These are phyloP conservation scores for Eupithecia centaureata DNA, from an alignment of 2,888 invertebrate genomes.

Conservation along the genomic window DNA sequence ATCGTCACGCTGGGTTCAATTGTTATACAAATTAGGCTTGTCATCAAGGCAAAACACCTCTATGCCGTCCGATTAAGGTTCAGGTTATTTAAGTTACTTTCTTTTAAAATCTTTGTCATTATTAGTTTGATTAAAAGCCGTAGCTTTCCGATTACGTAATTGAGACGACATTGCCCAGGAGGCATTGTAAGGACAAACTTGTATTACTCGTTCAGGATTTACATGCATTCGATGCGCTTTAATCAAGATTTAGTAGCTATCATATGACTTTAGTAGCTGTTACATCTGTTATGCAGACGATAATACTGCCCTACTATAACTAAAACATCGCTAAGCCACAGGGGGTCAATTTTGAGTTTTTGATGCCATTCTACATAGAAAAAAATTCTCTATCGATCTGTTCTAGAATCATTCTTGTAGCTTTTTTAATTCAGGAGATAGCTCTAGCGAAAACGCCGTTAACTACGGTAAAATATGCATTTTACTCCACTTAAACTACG, in stretches of 20 bases:
- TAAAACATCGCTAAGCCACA: too few species aligned
- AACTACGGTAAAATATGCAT: too few species aligned
- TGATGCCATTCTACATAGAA: too few species aligned
- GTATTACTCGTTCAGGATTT: conserved; percentile 31
- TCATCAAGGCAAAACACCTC: conserved; percentile 41
- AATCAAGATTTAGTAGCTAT: conserved; percentile 16
- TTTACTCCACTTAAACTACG: too few species aligned
- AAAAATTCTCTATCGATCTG: too few species aligned
- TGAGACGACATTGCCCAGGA: conserved; percentile 35
- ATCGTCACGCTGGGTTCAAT: conserved; percentile 74
- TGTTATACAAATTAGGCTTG: conserved; percentile 57
- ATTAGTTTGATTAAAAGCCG: conserved; percentile 53
- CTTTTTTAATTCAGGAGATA: too few species aligned
- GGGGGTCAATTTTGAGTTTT: too few species aligned
- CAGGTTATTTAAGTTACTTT: conserved; percentile 8
- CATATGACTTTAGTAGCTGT: not conserved
- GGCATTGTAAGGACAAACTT: conserved; percentile 39
- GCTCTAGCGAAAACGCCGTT: too few species aligned
- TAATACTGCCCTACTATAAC: too few species aligned
- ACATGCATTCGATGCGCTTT: conserved; percentile 24
- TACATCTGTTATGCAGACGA: not conserved
- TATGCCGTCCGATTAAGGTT: conserved; percentile 33
- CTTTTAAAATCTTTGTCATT: conserved; percentile 15
- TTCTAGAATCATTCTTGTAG: too few species aligned
- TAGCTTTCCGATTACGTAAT: conserved; percentile 51